These are phyloP conservation scores for Hyles lineata DNA, from an alignment of 2,888 invertebrate species.

Conservation along the genomic window DNA sequence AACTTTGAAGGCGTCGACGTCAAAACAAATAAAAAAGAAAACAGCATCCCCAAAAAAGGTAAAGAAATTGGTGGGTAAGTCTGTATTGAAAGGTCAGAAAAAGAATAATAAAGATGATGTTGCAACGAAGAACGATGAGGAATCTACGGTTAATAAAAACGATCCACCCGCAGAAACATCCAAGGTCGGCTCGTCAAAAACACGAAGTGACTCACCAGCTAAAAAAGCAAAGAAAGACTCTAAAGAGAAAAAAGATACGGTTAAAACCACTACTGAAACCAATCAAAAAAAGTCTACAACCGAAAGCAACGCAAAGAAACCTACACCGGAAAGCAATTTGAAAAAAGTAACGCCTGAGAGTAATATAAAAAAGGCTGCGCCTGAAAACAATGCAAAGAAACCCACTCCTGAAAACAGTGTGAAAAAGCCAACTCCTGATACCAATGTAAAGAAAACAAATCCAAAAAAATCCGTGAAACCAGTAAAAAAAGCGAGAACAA, in stretches of 20 bases:
- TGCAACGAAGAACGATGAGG: constrained; percentile 58
- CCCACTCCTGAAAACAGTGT: neutral
- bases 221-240: constrained; percentile 71
- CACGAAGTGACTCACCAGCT: constrained; percentile 62
- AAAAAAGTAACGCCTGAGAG: neutral
- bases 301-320: neutral
- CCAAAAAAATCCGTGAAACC: constrained; percentile 58
- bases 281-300: constrained; percentile 54
- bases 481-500: constrained; percentile 54
- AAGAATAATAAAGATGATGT: constrained; percentile 64
- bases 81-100: constrained; percentile 63
- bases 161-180: constrained; percentile 52
- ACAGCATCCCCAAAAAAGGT: constrained; percentile 63
- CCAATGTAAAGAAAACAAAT: neutral
- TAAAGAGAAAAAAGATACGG: constrained; percentile 72
- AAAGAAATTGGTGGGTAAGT: constrained; percentile 65
- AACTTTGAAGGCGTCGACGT: constrained; percentile 61
- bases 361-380: neutral
- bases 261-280: constrained; percentile 54
- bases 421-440: neutral
- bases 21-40: constrained; percentile 69
- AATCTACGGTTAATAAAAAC: constrained; percentile 54
- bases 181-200: constrained; percentile 62
- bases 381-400: neutral
- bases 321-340: neutral